Conservation (phyloP, 1,140 invertebrate genomes). For the Macrobrachium rosenbergii region DNA sequence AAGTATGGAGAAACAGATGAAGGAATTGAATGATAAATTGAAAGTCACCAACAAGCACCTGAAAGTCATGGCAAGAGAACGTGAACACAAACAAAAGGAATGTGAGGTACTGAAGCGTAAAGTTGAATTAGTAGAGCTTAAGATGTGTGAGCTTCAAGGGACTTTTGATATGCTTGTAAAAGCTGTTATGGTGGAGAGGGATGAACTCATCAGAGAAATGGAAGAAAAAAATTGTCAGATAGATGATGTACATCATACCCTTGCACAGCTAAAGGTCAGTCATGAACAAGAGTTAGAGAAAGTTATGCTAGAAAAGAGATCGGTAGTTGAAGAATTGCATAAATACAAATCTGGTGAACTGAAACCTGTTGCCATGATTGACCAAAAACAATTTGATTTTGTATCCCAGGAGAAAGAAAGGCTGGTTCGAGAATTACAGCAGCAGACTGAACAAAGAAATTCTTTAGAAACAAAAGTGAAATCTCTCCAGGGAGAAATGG, state of each 20-base stretch:
- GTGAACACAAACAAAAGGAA: constrained; percentile 71
- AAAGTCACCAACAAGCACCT: constrained; percentile 66
- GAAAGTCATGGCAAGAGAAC: constrained; percentile 69
- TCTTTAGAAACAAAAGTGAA: constrained; percentile 48
- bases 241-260: constrained; percentile 50
- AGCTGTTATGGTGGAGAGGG: constrained; percentile 69
- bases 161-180: constrained; percentile 68
- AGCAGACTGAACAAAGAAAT: constrained; percentile 63
- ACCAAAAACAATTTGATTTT: constrained; percentile 25
- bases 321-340: constrained; percentile 32
- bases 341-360: constrained; percentile 51
- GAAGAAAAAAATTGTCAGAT: constrained; percentile 57
- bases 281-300: constrained; percentile 57
- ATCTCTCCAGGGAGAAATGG: constrained; percentile 54
- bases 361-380: not conserved
- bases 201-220: constrained; percentile 65
- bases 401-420: constrained; percentile 16
- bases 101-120: constrained; percentile 73
- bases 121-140: constrained; percentile 70
- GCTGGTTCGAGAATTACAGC: constrained; percentile 65
- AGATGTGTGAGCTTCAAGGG: constrained; percentile 69
- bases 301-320: constrained; percentile 38
- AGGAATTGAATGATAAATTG: constrained; percentile 67
- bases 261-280: constrained; percentile 53
- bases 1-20: constrained; percentile 67